A percentile compares a stretch with the other conserved stretches of the same genome.
phyloP scores from a whole-genome alignment of 2,113 vertebrate genomes.

The Martes martes region DNA sequence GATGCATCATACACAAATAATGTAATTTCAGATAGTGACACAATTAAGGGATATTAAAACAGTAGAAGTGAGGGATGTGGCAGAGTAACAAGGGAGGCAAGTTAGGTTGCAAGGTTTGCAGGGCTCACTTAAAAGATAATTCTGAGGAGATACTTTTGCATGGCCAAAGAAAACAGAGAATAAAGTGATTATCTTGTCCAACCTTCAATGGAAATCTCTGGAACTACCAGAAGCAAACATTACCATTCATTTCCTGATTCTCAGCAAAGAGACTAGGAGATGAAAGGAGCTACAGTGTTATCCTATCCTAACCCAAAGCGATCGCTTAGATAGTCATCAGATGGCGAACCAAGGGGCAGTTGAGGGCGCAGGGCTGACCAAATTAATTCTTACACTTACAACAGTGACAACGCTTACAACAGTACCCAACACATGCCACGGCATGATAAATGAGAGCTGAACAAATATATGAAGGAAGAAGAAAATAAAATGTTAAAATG shows the following conservation, averaged over 20 bases:
- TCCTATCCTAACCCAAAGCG: background rate
- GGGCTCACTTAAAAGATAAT: background rate
- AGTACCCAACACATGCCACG: background rate
- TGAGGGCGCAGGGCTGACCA: background rate
- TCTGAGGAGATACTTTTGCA: background rate
- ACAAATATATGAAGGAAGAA: background rate
- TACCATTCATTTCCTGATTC: background rate
- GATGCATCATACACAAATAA: background rate
- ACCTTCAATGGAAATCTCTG: constrained; percentile 19
- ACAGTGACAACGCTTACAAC: background rate
- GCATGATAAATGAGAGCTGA: background rate
- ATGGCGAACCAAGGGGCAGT: background rate
- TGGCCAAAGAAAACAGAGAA: constrained; percentile 21
- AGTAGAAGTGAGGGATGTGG: background rate
- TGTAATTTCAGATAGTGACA: background rate
- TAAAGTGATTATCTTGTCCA: background rate
- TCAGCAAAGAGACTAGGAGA: background rate
- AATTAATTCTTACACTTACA: background rate
- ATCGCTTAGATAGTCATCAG: background rate
- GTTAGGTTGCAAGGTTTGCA: background rate
- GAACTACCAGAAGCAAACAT: constrained; percentile 41
- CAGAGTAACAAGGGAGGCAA: background rate
- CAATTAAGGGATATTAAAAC: background rate
- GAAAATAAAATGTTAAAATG: background rate
- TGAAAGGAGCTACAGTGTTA: background rate